These are phyloP conservation scores for Lapara coniferarum DNA, from an alignment of 2,888 invertebrate species.

Conservation along the genomic window DNA sequence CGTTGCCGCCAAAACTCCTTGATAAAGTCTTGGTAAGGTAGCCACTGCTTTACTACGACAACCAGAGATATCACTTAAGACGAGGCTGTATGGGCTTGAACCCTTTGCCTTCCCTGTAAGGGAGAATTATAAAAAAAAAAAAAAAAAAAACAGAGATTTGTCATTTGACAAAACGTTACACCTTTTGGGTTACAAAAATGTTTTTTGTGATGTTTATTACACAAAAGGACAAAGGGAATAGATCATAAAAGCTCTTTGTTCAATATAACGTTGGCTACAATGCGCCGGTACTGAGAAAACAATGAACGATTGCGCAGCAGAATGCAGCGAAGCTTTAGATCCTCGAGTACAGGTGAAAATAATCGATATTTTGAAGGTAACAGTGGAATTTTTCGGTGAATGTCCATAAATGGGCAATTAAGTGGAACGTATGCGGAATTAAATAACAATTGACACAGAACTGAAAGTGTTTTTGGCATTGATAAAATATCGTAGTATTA, in stretches of 20 bases:
- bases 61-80: no score
- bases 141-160: conserved; percentile 28
- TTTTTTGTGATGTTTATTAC: conserved; percentile 45
- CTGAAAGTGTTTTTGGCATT: conserved; percentile 16
- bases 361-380: conserved; percentile 64
- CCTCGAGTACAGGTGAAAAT: conserved; percentile 89
- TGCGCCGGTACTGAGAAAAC: conserved; percentile 64
- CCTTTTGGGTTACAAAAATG: conserved; percentile 39
- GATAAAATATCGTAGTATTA: neutral
- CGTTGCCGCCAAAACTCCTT: no score
- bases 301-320: conserved; percentile 85
- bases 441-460: neutral
- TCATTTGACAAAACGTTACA: conserved; percentile 33
- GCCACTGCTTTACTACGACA: no score
- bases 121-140: no score
- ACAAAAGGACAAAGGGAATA: conserved; percentile 40
- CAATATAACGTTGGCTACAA: conserved; percentile 57
- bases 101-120: no score
- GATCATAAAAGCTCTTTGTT: conserved; percentile 41
- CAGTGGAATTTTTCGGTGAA: conserved; percentile 22
- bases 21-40: no score
- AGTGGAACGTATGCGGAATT: conserved; percentile 8
- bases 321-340: conserved; percentile 89
- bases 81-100: no score
- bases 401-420: conserved; percentile 12